Percentiles rank a stretch among this genome's conserved stretches.
Conservation (phyloP, 2,113 vertebrate species). For the Trematomus loennbergii region DNA sequence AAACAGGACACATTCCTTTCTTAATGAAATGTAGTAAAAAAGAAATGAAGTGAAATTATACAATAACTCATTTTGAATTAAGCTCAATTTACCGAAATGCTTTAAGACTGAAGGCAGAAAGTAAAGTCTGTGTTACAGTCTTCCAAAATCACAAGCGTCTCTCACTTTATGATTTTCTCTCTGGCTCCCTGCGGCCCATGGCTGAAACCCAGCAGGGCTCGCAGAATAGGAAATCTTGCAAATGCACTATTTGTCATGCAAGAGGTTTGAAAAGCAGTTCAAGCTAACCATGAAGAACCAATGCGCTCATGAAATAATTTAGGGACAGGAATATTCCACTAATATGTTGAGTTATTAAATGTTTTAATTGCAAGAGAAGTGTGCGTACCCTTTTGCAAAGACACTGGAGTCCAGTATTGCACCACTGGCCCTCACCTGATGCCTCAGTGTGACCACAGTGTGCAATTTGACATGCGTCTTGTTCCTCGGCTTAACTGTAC, state of each 20-base stretch:
- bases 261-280: slow-evolving; percentile 8
- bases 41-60: neutral
- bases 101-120: slow-evolving; percentile 2
- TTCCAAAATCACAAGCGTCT: neutral
- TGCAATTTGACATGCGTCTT: neutral
- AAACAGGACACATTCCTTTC: neutral
- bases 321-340: neutral
- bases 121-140: slow-evolving; percentile 1
- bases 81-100: neutral
- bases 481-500: neutral
- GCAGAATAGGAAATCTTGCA: slow-evolving; percentile 22
- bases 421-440: neutral
- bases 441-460: neutral
- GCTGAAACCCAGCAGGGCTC: slow-evolving; percentile 18
- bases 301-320: neutral
- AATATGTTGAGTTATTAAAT: slow-evolving; percentile 25
- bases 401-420: neutral
- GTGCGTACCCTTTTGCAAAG: neutral
- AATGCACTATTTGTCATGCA: slow-evolving; percentile 8
- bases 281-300: slow-evolving; percentile 2
- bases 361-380: neutral
- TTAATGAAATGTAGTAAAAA: neutral
- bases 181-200: slow-evolving; percentile 7
- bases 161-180: slow-evolving; percentile 9
- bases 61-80: neutral